A percentile compares a stretch with the other conserved stretches of the same genome.
These are phyloP conservation scores for Lithosia quadra DNA, from an alignment of 2,888 invertebrate species.

Conservation along the genomic window DNA sequence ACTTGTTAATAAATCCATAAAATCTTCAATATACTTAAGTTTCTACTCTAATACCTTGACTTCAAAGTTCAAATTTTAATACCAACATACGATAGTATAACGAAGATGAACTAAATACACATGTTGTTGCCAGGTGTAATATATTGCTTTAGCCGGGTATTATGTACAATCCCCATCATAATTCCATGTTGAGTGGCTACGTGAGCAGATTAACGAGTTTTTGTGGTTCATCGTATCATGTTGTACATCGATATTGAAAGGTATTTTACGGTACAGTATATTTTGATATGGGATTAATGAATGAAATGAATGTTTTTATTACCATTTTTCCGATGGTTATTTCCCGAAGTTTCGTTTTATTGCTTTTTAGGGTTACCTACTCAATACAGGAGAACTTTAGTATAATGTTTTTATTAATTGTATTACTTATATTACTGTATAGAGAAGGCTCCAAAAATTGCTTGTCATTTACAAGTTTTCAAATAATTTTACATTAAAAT, in stretches of 20 bases:
- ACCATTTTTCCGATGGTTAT: neutral
- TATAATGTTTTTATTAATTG: too few species aligned
- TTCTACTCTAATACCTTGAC: conserved; percentile 19
- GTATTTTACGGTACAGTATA: conserved; percentile 10
- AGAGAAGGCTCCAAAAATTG: too few species aligned
- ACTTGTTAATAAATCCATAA: neutral
- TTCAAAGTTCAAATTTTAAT: conserved; percentile 33
- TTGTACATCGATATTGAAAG: conserved; percentile 16
- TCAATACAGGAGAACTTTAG: too few species aligned
- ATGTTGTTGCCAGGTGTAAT: conserved; percentile 45
- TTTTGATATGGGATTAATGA: conserved; percentile 3
- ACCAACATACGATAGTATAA: conserved; percentile 20
- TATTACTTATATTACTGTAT: too few species aligned
- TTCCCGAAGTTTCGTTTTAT: neutral
- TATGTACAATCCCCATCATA: conserved; percentile 38
- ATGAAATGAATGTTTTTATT: conserved; percentile 7
- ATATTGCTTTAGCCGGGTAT: conserved; percentile 40
- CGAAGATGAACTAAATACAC: conserved; percentile 36
- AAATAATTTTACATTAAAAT: too few species aligned
- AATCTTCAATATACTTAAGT: neutral
- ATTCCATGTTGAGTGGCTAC: conserved; percentile 40
- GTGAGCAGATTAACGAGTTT: conserved; percentile 34
- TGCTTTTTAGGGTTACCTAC: too few species aligned
- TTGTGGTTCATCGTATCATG: conserved; percentile 22
- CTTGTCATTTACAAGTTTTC: too few species aligned